Percentiles rank a stretch among this genome's conserved stretches.
phyloP scores from a whole-genome alignment of 2,797 vertebrate species.

The Serranus cabrilla region DNA sequence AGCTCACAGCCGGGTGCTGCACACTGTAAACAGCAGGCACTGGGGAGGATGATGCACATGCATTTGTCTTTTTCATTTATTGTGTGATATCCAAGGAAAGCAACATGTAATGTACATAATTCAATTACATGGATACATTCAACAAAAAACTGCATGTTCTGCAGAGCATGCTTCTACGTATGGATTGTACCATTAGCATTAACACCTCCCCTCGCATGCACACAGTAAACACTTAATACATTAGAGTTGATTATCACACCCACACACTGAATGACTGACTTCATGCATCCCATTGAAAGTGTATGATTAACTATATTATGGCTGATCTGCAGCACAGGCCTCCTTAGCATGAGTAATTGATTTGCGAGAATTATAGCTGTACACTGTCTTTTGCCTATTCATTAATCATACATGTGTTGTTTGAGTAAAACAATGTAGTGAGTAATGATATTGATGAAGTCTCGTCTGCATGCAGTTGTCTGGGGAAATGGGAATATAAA shows the following conservation, averaged over 20 bases:
- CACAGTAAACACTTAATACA: constrained; percentile 64
- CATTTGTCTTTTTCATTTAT: constrained; percentile 59
- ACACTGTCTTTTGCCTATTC: constrained; percentile 79
- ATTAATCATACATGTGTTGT: constrained; percentile 81
- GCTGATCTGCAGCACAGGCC: constrained; percentile 72
- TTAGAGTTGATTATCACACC: constrained; percentile 76
- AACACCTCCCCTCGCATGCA: constrained; percentile 38
- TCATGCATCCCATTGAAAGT: constrained; percentile 67
- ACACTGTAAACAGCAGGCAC: constrained; percentile 54
- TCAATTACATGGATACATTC: constrained; percentile 69
- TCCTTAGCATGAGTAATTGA: constrained; percentile 80
- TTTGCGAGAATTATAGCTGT: constrained; percentile 79
- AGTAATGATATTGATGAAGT: constrained; percentile 83
- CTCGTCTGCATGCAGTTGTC: constrained; percentile 77
- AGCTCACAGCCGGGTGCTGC: constrained; percentile 50
- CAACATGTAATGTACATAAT: constrained; percentile 59
- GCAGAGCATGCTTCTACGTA: constrained; percentile 20
- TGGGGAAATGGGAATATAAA: constrained; percentile 77
- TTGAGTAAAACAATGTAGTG: constrained; percentile 79
- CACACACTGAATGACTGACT: constrained; percentile 65
- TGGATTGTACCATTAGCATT: constrained; percentile 38
- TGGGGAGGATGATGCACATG: constrained; percentile 41
- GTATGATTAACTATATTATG: constrained; percentile 73
- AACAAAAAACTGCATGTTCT: constrained; percentile 46
- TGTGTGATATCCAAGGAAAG: constrained; percentile 65